A percentile compares a stretch with the other conserved stretches of the same genome.
phyloP scores from a whole-genome alignment of 2,888 invertebrate genomes.

The Hesperia comma region DNA sequence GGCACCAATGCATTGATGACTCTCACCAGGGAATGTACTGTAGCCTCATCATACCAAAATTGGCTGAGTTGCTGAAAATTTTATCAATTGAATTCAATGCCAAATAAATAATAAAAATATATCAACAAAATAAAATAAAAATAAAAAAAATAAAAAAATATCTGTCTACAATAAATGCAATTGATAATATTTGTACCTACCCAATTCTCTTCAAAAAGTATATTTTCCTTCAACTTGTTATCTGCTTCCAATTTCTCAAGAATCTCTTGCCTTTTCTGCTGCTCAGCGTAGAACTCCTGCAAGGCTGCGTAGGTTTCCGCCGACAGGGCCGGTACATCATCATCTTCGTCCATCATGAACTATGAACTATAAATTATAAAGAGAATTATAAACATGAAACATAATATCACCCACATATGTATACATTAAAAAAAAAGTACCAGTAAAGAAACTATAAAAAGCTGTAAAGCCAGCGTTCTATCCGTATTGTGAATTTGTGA shows the following conservation, averaged over 20 bases:
- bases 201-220: conserved; percentile 91
- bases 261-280: conserved; percentile 85
- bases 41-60: conserved; percentile 97
- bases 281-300: conserved; percentile 90
- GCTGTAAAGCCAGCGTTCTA: background rate
- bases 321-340: conserved; percentile 87
- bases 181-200: conserved; percentile 66
- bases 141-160: too few relatives aligned
- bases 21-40: conserved; percentile 88
- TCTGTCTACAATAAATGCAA: too few relatives aligned
- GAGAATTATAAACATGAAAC: background rate
- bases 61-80: conserved; percentile 95
- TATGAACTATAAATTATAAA: conserved; percentile 1
- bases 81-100: background rate
- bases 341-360: conserved; percentile 72
- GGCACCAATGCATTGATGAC: conserved; percentile 85
- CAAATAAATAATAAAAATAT: background rate
- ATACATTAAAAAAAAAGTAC: conserved; percentile 7
- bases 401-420: conserved; percentile 4
- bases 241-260: conserved; percentile 76
- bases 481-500: conserved; percentile 49
- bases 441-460: conserved; percentile 23
- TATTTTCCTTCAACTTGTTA: conserved; percentile 72
- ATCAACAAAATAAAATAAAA: too few relatives aligned
- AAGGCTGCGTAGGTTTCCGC: conserved; percentile 89